Base-by-base conservation (phyloP, 2,797 vertebrate species). In the Sebastes cheni region DNA sequence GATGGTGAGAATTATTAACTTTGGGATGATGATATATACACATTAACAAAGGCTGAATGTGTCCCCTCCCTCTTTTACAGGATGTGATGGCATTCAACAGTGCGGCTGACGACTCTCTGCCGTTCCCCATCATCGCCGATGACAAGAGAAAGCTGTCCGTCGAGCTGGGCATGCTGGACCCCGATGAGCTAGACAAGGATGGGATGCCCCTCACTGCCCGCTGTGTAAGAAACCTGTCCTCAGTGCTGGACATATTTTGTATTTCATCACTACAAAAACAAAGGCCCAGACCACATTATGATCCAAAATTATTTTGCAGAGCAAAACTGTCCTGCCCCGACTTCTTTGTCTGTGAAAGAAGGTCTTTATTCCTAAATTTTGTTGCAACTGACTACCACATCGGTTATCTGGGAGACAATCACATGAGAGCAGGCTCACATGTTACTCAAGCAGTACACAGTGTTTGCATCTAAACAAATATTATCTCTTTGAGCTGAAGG, bases 81-180 rank as follows among this genome's bases (percentile, higher is more conserved):
- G 99, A 99, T 73, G 97, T 99, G 86, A 95, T 97, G 2, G 96
- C 96, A 0, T 96, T 96, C 77, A 96, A 94, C 0, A 88, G 91
- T 3, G 91, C 93, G 0, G 77, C 95, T 0, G 89, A 77, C 3
- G 86, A 84, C 42, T 68, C 93, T 10, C 89, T 99, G 10, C 98
- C 99, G 10, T 99, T 97, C 88, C 98, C 99, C 73, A 99, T 99
- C 93, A 99, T 99, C 2, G 98, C 98, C 1, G 99, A 99, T 39
- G 91, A 96, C 4, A 96, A 97, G 59, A 93, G 98, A 74, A 95
- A 97, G 80, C 96, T 99, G 27, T 94, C 98, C 0, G 82, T 98
- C 59, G 89, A 95, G 86, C 83, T 99, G 80, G 99, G 99, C 61
- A 99, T 99, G 98, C 91, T 99, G 92, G 99, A 99, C 91, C 98